phyloP scores from a whole-genome alignment of 2,888 invertebrate genomes.

The Halictus ligatus region DNA sequence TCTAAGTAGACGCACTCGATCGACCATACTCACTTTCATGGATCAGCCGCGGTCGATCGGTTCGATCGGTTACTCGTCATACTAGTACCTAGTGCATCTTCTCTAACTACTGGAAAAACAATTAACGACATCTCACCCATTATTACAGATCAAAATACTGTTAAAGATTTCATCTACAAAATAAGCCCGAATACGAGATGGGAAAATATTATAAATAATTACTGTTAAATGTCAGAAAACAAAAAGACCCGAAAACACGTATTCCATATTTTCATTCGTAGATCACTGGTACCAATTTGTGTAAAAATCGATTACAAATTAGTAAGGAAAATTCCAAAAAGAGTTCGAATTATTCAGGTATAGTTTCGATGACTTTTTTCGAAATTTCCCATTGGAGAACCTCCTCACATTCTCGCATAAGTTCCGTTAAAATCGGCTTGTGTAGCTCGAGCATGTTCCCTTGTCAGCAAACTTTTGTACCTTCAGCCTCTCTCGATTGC shows the following conservation, averaged over 20 bases:
- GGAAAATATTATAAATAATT: background rate
- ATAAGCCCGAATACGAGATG: background rate
- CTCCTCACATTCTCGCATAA: background rate
- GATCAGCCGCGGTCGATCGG: conserved; percentile 14
- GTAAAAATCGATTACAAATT: too few species aligned
- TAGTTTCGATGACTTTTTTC: background rate
- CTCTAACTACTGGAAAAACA: background rate
- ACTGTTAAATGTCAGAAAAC: background rate
- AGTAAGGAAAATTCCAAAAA: too few species aligned
- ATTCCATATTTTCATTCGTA: too few species aligned
- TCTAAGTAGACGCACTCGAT: conserved; percentile 52
- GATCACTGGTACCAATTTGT: too few species aligned
- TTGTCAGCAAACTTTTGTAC: background rate
- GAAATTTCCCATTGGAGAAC: background rate
- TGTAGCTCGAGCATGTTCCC: background rate
- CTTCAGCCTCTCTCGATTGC: background rate
- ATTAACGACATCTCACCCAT: background rate
- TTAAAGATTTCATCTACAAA: background rate
- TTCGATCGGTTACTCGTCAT: conserved; percentile 12
- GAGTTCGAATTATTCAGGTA: too few species aligned
- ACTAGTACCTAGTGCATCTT: background rate
- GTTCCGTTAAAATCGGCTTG: background rate
- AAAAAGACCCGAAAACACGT: background rate
- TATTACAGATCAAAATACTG: background rate
- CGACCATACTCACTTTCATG: conserved; percentile 16